These are phyloP conservation scores for Struthio camelus DNA, from an alignment of 2,113 vertebrate species.

Conservation along the genomic window DNA sequence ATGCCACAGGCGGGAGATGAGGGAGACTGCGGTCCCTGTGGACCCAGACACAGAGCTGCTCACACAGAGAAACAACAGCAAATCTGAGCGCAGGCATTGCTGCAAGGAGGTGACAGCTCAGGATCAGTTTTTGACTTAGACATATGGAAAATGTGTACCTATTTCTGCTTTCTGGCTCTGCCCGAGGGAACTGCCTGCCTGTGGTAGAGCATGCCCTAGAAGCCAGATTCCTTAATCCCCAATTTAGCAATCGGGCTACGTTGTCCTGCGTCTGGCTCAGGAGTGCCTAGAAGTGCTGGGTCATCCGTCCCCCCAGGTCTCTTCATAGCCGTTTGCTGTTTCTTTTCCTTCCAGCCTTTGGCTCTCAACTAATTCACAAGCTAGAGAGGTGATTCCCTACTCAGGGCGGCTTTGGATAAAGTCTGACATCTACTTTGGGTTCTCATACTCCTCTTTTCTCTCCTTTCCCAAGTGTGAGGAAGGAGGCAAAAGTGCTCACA, in stretches of 20 bases:
- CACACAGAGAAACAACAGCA: not conserved
- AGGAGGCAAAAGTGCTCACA: not conserved
- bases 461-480: not conserved
- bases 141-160: not conserved
- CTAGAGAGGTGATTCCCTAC: not conserved
- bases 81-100: not conserved
- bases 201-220: rapidly evolving
- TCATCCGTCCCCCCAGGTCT: not conserved
- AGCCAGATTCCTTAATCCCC: not conserved
- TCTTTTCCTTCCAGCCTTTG: not conserved
- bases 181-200: not conserved
- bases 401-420: not conserved
- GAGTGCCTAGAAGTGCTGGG: rapidly evolving
- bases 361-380: not conserved
- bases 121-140: not conserved
- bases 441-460: not conserved
- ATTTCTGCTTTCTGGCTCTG: not conserved
- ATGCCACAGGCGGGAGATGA: not conserved
- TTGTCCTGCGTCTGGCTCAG: not conserved
- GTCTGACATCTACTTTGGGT: not conserved
- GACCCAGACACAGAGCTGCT: not conserved
- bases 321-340: not conserved
- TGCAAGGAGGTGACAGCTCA: not conserved
- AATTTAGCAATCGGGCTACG: not conserved
- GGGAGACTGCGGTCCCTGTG: rapidly evolving